Evolutionary conservation across 2,888 invertebrate species (phyloP), one percentile per base, ranked within the genome.

Genomic region (Hedya salicella): DNA sequence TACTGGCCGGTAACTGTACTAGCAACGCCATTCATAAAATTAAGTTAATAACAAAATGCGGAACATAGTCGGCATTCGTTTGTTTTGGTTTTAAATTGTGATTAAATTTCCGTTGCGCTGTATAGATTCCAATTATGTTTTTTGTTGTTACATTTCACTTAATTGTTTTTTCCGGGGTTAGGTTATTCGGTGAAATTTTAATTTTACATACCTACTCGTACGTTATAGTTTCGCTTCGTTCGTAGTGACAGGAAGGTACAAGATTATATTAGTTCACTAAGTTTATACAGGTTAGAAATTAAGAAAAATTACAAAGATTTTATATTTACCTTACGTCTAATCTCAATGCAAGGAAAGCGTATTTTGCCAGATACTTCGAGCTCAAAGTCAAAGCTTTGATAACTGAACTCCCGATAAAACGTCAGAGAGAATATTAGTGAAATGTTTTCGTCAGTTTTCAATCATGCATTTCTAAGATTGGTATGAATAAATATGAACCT

Each of bases 321-420:
- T 21, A 48, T 48, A 53, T 39, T 53, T 53, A 39, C 19, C 17
- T 39, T 8, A 42, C 36, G 42, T 16, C 32, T 17, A 46, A 46
- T 19, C 30, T 19, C 9, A 17, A 32, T 46, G 30, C n/a, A 17
- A 30, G 30, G 13, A 57, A 56, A 57, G 19, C 9, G 32, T 46
- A 57, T 57, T 46, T 46, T n/a, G 16, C 21, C n/a, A 52, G 61
- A 46, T 62, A 61, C 54, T 48, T 16, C 16, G 13, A 14, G 14
- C 46, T 54, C 62, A 46, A 62, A 62, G 62, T 53, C 59, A 59
- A 59, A 59, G 59, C 62, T 62, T 53, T 54, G 62, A 54, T 62
- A 54, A 36, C 32, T 21, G 21, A 16, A 46, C 46, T 54, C n/a
- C 36, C 17, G 21, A 30, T 40, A 46, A 57, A 32, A 57, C 56